phyloP scores from a whole-genome alignment of 2,113 vertebrate species.

The Castor canadensis region DNA sequence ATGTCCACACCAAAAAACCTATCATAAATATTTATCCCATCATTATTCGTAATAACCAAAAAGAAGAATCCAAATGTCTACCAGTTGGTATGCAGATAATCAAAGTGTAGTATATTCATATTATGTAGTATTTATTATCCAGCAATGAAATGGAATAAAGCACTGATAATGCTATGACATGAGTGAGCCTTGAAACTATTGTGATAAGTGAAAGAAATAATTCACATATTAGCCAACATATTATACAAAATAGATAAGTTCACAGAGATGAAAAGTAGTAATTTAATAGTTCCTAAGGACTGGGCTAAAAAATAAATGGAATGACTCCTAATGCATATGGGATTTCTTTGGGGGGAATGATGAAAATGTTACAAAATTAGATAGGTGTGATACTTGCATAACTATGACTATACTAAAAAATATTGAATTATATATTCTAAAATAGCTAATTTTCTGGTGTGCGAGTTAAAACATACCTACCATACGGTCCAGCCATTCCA shows the following conservation, averaged over 20 bases:
- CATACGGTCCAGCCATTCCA: neutral
- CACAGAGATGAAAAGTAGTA: neutral
- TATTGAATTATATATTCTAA: neutral
- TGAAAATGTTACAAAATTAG: conserved; percentile 27
- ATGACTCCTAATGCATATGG: neutral
- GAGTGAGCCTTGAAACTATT: neutral
- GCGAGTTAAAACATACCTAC: neutral
- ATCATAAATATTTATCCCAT: neutral
- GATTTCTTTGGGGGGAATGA: neutral
- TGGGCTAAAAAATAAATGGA: neutral
- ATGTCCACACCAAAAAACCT: neutral
- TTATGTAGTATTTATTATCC: conserved; percentile 13
- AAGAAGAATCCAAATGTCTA: neutral
- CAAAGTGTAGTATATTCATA: neutral
- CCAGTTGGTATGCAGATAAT: conserved; percentile 2
- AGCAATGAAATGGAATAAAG: neutral
- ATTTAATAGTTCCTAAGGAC: neutral
- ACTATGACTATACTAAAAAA: neutral
- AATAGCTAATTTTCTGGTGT: neutral
- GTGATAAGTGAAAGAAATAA: neutral
- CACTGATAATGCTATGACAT: neutral
- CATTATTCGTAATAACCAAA: conserved; percentile 9
- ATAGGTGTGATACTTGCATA: neutral
- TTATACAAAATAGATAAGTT: neutral
- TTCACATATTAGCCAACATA: neutral